These are phyloP conservation scores for Plecturocebus donacophilus DNA, from an alignment of 2,113 vertebrate species.

Conservation along the genomic window DNA sequence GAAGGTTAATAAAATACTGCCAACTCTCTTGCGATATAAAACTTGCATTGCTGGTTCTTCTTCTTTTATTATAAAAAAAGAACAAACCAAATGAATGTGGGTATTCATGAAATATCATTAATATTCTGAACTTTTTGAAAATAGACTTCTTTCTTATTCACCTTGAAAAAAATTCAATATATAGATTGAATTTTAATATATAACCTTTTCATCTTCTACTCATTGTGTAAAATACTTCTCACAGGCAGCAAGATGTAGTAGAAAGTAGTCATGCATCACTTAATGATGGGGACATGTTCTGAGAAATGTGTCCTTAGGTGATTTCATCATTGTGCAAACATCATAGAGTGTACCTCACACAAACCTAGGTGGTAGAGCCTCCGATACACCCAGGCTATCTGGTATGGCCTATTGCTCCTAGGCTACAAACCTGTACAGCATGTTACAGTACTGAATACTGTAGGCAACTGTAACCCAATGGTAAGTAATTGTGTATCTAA, in stretches of 20 bases:
- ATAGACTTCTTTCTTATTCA: constrained; percentile 1
- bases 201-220: not conserved
- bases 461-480: not conserved
- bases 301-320: not conserved
- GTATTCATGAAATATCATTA: constrained; percentile 41
- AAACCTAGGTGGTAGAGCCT: not conserved
- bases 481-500: not conserved
- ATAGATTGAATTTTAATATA: not conserved
- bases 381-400: not conserved
- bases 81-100: constrained; percentile 50
- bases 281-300: not conserved
- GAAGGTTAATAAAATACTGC: constrained; percentile 3
- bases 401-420: not conserved
- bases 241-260: not conserved
- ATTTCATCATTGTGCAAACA: not conserved
- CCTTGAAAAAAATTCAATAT: not conserved
- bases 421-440: not conserved
- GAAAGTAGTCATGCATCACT: not conserved
- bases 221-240: not conserved
- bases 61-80: constrained; percentile 39
- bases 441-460: not conserved
- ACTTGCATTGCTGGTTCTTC: constrained; percentile 37
- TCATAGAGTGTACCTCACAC: not conserved
- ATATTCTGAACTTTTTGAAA: constrained; percentile 35
- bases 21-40: not conserved